phyloP scores from a whole-genome alignment of 2,888 invertebrate genomes.

The Nemoura dubitans region DNA sequence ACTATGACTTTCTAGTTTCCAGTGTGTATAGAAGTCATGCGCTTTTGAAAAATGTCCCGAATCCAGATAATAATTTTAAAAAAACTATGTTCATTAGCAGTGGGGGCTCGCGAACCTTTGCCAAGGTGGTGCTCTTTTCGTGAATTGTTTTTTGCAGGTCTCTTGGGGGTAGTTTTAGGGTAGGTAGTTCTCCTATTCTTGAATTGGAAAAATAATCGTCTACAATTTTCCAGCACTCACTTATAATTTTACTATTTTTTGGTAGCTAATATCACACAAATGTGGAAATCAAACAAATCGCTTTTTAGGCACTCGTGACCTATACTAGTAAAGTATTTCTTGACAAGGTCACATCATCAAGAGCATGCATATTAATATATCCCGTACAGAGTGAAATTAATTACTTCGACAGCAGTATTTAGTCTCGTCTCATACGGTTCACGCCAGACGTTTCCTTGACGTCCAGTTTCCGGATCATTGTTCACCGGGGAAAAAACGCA shows the following conservation, averaged over 20 bases:
- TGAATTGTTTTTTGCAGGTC: too few relatives aligned
- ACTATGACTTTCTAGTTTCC: not conserved
- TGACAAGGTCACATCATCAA: not conserved
- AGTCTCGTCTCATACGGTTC: not conserved
- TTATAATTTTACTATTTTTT: too few relatives aligned
- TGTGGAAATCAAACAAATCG: not conserved
- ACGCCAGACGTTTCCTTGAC: not conserved
- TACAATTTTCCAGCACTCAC: too few relatives aligned
- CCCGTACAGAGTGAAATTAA: not conserved
- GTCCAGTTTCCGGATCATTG: not conserved
- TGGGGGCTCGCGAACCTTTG: too few relatives aligned
- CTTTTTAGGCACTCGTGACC: not conserved
- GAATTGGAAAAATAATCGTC: too few relatives aligned
- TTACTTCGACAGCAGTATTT: not conserved
- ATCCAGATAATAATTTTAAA: not conserved
- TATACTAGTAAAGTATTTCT: not conserved
- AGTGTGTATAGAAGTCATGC: not conserved
- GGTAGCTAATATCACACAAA: not conserved
- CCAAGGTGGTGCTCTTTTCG: too few relatives aligned
- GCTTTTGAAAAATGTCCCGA: not conserved
- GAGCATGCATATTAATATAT: not conserved
- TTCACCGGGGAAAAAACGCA: not conserved
- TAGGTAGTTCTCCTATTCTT: too few relatives aligned
- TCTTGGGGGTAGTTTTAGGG: too few relatives aligned
- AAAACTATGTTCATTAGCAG: too few relatives aligned